A percentile compares a stretch with the other conserved stretches of the same genome.
These are phyloP conservation scores for Pomacea canaliculata DNA, from an alignment of 2,888 invertebrate genomes.

Conservation along the genomic window DNA sequence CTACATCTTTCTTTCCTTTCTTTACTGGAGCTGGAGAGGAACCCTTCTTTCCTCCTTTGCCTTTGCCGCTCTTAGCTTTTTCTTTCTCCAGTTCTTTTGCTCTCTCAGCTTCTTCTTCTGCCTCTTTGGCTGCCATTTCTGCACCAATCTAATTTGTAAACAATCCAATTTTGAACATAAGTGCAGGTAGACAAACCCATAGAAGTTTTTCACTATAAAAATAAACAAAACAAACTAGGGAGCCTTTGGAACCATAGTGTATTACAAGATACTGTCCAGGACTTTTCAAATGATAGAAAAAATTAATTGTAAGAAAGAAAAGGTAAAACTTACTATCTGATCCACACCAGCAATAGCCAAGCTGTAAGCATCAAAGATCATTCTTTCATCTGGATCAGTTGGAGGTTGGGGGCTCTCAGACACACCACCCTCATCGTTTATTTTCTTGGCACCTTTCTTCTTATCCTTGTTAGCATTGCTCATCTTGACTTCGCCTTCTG, in stretches of 20 bases:
- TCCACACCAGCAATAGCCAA: constrained; percentile 49
- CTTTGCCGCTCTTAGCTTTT: constrained; percentile 48
- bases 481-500: constrained; percentile 59
- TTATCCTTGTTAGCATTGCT: constrained; percentile 53
- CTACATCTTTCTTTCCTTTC: constrained; percentile 55
- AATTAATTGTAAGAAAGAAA: too few relatives aligned
- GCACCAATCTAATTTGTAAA: constrained; percentile 47
- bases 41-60: constrained; percentile 55
- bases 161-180: too few relatives aligned
- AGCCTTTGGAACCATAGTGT: too few relatives aligned
- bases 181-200: too few relatives aligned
- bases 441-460: constrained; percentile 47
- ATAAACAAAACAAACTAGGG: not conserved
- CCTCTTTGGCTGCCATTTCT: constrained; percentile 63
- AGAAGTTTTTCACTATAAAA: too few relatives aligned
- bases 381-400: constrained; percentile 64
- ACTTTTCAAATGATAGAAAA: too few relatives aligned
- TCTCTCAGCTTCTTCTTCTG: constrained; percentile 54
- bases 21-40: constrained; percentile 63
- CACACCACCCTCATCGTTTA: constrained; percentile 41
- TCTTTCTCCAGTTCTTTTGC: constrained; percentile 59
- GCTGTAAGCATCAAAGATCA: constrained; percentile 61
- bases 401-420: constrained; percentile 61
- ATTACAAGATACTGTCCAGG: too few relatives aligned
- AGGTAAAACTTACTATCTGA: constrained; percentile 57